Evolutionary conservation across 2,113 vertebrate species (phyloP), one percentile per base, ranked within the genome.

Genomic region (Pyrgilauda ruficollis): DNA sequence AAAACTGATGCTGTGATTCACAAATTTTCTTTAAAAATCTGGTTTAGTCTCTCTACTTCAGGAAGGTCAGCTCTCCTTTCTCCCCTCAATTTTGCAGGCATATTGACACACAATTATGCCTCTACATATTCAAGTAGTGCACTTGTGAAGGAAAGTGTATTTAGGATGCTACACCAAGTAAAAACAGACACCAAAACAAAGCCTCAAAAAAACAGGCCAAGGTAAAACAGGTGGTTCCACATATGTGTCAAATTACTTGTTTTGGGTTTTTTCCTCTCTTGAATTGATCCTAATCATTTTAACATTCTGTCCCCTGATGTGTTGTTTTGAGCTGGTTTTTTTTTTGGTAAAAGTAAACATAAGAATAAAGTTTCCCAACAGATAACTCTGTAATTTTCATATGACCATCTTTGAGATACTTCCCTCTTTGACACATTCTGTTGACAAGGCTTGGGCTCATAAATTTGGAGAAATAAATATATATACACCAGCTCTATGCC

Each of bases 401-500:
- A 13, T 4, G 0, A 43, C 10, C 15, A 66, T 14, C 41, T 89
- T 15, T 50, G 68, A 64, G 13, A 61, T 15, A 13, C 4, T n/a
- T 31, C 22, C 9, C 9, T 52, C 35, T 69, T 24, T 24, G 15
- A 61, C 17, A 31, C 8, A 5, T 1, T n/a, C 13, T 26, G 14
- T 5, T 87, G 28, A 18, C n/a, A 41, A 66, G 26, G 24, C 8
- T 28, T 8, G 7, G 20, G 3, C 12, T 46, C 9, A 35, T 10
- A 35, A 24, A 49, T 13, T 9, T 20, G 4, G 20, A 74, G 19
- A 69, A 72, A 56, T 19, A 80, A 50, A 37, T 10, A 16, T 0
- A 15, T 0, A 18, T 3, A 5, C 5, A 33, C 2, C 80, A 47
- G 20, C 19, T n/a, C 9, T 33, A 5, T 1, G 15, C 61, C 55